phyloP scores from a whole-genome alignment of 2,113 vertebrate species.

The Eubucco bourcierii region DNA sequence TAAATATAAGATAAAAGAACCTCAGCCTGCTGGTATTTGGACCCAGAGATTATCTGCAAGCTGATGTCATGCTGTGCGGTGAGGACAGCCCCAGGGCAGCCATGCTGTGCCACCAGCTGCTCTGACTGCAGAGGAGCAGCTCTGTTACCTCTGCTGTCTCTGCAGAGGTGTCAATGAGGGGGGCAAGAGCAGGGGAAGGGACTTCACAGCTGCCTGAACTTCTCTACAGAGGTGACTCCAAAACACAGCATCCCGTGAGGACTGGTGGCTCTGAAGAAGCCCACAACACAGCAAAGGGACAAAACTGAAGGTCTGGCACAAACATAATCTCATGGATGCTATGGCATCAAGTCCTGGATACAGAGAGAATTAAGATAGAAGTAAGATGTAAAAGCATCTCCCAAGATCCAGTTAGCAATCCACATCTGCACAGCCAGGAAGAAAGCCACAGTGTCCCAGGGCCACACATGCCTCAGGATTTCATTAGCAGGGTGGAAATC shows the following conservation, averaged over 20 bases:
- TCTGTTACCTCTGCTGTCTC: not conserved
- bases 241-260: not conserved
- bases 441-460: not conserved
- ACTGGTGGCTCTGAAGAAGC: not conserved
- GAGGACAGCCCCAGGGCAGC: not conserved
- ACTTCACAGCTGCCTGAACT: accelerated
- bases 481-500: not conserved
- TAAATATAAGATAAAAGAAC: not conserved
- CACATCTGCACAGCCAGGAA: not conserved
- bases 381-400: not conserved
- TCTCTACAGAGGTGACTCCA: not conserved
- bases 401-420: not conserved
- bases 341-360: not conserved
- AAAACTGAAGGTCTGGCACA: not conserved
- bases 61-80: not conserved
- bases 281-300: not conserved
- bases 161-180: not conserved
- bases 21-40: no score
- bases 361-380: not conserved
- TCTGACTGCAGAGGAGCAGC: not conserved
- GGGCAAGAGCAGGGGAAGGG: not conserved
- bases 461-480: not conserved
- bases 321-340: accelerated
- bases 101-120: not conserved
- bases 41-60: not conserved